Base-by-base conservation (phyloP, 2,888 invertebrate genomes). In the Patella caerulea region DNA sequence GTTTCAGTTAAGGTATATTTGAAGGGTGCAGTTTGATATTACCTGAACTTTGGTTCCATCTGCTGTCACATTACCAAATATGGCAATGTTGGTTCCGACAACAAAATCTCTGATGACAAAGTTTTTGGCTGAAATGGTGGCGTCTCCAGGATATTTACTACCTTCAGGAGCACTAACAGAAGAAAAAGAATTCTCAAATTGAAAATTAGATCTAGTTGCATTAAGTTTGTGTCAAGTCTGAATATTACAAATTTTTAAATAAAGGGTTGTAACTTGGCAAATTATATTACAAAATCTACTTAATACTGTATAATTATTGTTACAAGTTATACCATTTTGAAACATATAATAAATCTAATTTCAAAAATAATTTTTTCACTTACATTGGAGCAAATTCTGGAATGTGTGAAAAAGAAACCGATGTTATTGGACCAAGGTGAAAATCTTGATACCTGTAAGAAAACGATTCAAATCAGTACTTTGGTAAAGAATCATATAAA, bases 41-140 rank as follows among this genome's bases (percentile, higher is more conserved):
- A 91, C 91, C 84, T 90, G 84, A 7, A 91, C 85, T 78, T 90
- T 88, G 9, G 88, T 89, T 45, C 91, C 91, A 82, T 90, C 88
- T 55, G 90, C 88, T 15, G 87, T 88, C 9, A 92, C 83, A 81
- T 90, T 88, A 55, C 89, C 91, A 83, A 89, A 88, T 56, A 91
- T 83, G 29, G 91, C 91, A 71, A 86, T 88, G 56, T 84, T 84
- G n/a, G 91, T 90, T 4, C 91, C 90, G 53, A 92, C 86, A 17
- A 91, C 89, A 85, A 92, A 92, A 82, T 92, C 90, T 74, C 88
- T 84, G 76, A 90, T 85, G 14, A 89, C 86, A 84, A 92, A 91
- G 76, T 87, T 86, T 45, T 85, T 87, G 29, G 88, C 90, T 52
- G 84, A 83, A 45, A 91, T 90, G n/a, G 91, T 91, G 53, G 91